A percentile compares a stretch with the other conserved stretches of the same genome.
These are phyloP conservation scores for Sisor rabdophorus DNA, from an alignment of 2,113 vertebrate genomes.

Conservation along the genomic window DNA sequence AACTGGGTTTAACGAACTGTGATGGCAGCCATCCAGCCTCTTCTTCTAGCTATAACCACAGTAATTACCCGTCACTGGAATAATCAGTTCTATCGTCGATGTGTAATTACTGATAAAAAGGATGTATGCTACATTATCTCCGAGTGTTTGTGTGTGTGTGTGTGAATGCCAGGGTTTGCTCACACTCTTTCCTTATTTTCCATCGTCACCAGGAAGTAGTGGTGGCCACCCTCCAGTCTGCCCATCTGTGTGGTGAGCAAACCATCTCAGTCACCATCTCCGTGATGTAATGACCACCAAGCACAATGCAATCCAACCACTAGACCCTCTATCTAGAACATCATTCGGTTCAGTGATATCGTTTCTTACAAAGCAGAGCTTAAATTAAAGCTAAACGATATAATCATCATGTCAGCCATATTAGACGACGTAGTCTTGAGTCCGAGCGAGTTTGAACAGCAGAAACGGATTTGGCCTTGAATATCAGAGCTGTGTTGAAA, in stretches of 20 bases:
- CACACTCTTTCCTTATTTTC: conserved; percentile 14
- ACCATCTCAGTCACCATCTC: too few species aligned
- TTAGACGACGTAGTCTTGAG: not conserved
- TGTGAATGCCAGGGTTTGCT: not conserved
- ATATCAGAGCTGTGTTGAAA: not conserved
- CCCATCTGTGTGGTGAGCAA: conserved; percentile 20
- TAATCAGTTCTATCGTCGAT: conserved; percentile 25
- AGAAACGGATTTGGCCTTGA: not conserved
- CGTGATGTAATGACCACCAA: not conserved
- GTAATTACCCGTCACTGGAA: not conserved
- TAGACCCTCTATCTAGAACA: not conserved
- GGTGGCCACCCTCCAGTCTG: conserved; percentile 8
- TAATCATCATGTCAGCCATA: not conserved
- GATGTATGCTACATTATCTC: not conserved
- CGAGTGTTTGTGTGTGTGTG: not conserved
- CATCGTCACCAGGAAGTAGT: conserved; percentile 21
- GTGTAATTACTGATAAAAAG: conserved; percentile 29
- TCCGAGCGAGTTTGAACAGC: not conserved
- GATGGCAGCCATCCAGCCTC: not conserved
- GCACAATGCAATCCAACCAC: not conserved
- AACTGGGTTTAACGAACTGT: not conserved
- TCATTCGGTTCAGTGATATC: not conserved
- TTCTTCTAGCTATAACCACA: conserved; percentile 12
- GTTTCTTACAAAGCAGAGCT: not conserved
- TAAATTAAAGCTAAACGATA: not conserved